A percentile compares a stretch with the other conserved stretches of the same genome.
Conservation (phyloP, 2,888 invertebrate species). For the Drosophila fungiperda region DNA sequence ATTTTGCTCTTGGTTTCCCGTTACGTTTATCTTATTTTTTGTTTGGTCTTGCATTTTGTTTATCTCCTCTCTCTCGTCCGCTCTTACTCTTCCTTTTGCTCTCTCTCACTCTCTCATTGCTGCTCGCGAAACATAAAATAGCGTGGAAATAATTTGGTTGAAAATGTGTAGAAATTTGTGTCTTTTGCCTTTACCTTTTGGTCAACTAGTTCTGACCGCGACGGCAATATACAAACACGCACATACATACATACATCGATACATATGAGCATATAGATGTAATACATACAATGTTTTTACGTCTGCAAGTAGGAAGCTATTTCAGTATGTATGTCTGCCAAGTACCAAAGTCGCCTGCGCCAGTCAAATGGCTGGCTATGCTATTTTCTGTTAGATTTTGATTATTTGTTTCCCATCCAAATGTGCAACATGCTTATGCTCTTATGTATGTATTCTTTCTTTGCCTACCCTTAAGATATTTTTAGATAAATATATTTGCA, state of each 20-base stretch:
- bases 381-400: conserved; percentile 11
- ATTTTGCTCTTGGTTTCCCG: conserved; percentile 5
- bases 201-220: conserved; percentile 36
- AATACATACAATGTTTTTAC: background rate
- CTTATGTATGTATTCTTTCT: conserved; percentile 19
- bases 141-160: conserved; percentile 12
- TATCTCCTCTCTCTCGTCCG: conserved; percentile 20
- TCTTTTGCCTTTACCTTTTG: conserved; percentile 27
- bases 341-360: conserved; percentile 15
- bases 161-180: conserved; percentile 28
- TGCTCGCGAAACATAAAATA: conserved; percentile 20
- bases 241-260: background rate
- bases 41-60: conserved; percentile 48
- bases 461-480: conserved; percentile 38
- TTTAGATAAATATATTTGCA: conserved; percentile 37
- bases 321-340: conserved; percentile 4
- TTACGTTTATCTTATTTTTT: conserved; percentile 32
- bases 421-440: conserved; percentile 24
- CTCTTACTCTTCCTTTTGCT: background rate
- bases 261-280: background rate
- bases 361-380: conserved; percentile 20
- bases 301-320: conserved; percentile 7
- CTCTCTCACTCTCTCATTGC: background rate
- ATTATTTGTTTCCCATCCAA: conserved; percentile 29
- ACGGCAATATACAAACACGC: conserved; percentile 6